Conservation (phyloP, 2,113 vertebrate species). For the Nothobranchius furzeri region DNA sequence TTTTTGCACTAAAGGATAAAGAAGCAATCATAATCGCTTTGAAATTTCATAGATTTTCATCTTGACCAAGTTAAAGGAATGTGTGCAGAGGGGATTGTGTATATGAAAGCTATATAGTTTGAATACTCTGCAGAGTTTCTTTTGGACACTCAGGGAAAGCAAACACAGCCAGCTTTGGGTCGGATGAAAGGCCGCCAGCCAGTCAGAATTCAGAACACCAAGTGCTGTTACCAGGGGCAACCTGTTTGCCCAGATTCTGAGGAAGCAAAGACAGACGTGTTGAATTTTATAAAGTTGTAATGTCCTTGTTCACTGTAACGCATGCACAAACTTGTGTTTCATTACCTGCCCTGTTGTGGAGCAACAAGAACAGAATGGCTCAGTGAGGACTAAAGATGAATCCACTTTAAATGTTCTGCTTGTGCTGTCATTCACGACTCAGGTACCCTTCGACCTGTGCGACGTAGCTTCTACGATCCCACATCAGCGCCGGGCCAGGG, state of each 20-base stretch:
- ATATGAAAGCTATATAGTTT: slow-evolving; percentile 23
- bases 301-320: slow-evolving; percentile 38
- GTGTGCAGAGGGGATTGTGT: not conserved
- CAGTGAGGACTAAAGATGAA: not conserved
- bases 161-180: slow-evolving; percentile 62
- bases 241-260: slow-evolving; percentile 72
- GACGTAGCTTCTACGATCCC: slow-evolving; percentile 95
- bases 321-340: not conserved
- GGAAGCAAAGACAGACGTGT: slow-evolving; percentile 60
- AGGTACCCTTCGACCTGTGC: slow-evolving; percentile 94
- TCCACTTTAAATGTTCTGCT: not conserved
- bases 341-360: not conserved
- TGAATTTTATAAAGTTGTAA: slow-evolving; percentile 56
- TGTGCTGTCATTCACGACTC: slow-evolving; percentile 21
- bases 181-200: slow-evolving; percentile 59
- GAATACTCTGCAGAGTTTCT: slow-evolving; percentile 42
- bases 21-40: not conserved
- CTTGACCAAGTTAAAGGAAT: not conserved
- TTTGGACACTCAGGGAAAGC: slow-evolving; percentile 58
- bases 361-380: not conserved
- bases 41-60: not conserved
- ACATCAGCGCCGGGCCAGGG: slow-evolving; percentile 94
- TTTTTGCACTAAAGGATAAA: too few species aligned
- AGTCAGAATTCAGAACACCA: slow-evolving; percentile 65
- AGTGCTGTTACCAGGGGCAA: slow-evolving; percentile 73